Evolutionary conservation across 2,113 vertebrate genomes (phyloP), one percentile per base, ranked within the genome.

Genomic region (Nothoprocta perdicaria): DNA sequence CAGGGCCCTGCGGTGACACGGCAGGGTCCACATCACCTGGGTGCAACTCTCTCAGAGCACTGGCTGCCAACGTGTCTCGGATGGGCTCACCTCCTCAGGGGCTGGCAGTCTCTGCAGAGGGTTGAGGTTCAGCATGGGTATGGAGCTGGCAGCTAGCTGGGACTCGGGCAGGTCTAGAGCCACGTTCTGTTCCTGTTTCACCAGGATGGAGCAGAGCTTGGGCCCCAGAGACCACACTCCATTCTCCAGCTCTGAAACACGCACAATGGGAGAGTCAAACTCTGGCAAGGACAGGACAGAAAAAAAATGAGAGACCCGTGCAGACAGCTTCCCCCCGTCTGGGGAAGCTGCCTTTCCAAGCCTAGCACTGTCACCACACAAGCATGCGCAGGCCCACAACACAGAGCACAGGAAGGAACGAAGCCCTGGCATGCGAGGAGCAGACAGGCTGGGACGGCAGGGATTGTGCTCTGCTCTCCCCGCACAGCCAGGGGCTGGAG

Each of bases 171-270:
- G 90, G 76, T 99, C 98, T 83, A 98, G 95, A 94, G 97, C 89
- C 80, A 98, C 96, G 85, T 96, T 98, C 77, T 99, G 98, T 94
- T 99, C 99, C 94, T 99, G 99, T 94, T 99, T 99, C 97, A 99
- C 99, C 98, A 99, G 97, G 97, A 99, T 98, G 92, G 98, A 98
- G 53, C 99, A 99, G 69, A 99, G 98, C 91, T 99, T 99, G 95
- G 99, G 98, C 84, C 98, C 99, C 97, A 99, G 98, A 15, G 98
- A 98, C 99, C 99, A 99, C 15, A 98, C 97, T 85, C 97, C 98
- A 38, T 93, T 97, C 61, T 99, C 98, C 74, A 98, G 95, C 52
- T 99, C 98, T 99, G 86, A 41, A 90, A 85, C 78, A 93, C 74
- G 90, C 74, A 95, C 52, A 97, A 94, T 13, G 55, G 69, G 74